Evolutionary conservation across 1,140 invertebrate genomes (phyloP), one percentile per base, ranked within the genome.

Genomic region (Papilio polyxenes): DNA sequence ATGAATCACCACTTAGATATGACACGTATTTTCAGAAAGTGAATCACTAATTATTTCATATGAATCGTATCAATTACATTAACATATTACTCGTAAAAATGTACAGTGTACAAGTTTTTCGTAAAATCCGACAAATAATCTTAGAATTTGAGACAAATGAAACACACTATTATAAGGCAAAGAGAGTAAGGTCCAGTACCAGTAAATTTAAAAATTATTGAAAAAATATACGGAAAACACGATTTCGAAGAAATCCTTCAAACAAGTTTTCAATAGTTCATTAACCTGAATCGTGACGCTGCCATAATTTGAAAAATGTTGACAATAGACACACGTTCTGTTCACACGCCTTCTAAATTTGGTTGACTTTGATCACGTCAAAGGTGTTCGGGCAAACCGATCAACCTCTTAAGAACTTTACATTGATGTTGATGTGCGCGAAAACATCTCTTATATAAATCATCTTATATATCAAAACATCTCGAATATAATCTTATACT

Each of bases 1-100:
- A 85, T 85, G 86, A 88, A 83, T 86, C 84, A 86, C 10, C 74
- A 83, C 31, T 69, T 82, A 83, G 77, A 81, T 80, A 76, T 81
- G 81, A 81, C 17, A 81, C 65, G 49, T 79, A 62, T 56, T 79
- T 62, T 79, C 56, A 15, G 23, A 37, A 37, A 62, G 15, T 59
- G 56, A 44, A 59, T 79, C 7, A 62, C 23, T 44, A 20, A 79
- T 79, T 79, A 13, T 62, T 79, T n/a, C 44, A 37, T 15, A 37
- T 15, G 23, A 69, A 69, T 69, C 65, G 13, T 15, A 72, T 72
- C 65, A 72, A 40, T 72, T 72, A 37, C 17, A 1, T 23, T 62
- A 62, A 51, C 49, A 51, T 13, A 59, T 59, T 59, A 56, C 17
- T 56, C 7, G 17, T 56, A 20, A n/a, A 9, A 11, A 9, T 17